Conservation (phyloP, 2,113 vertebrate genomes). For the Scatophagus argus region DNA sequence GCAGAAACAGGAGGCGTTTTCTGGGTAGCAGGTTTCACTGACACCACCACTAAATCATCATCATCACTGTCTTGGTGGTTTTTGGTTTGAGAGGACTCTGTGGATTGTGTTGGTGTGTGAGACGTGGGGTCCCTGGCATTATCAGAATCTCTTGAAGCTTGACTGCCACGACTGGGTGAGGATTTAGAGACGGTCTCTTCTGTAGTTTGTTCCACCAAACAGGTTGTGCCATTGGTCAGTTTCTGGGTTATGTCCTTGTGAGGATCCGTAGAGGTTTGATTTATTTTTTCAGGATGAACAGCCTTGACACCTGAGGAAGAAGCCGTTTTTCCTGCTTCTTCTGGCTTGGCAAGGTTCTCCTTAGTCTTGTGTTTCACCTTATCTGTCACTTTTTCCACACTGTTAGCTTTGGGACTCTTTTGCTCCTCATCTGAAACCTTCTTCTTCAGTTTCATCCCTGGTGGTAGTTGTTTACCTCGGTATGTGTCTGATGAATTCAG, state of each 20-base stretch:
- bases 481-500: constrained; percentile 36
- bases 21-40: constrained; percentile 70
- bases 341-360: not conserved
- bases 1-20: constrained; percentile 47
- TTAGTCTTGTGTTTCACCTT: not conserved
- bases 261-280: constrained; percentile 11
- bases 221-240: not conserved
- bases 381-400: not conserved
- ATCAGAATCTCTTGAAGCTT: not conserved
- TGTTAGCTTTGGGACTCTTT: not conserved
- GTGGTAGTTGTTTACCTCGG: constrained; percentile 65
- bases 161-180: not conserved
- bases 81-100: constrained; percentile 3
- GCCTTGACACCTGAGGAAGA: not conserved
- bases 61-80: constrained; percentile 43
- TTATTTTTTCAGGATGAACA: constrained; percentile 21
- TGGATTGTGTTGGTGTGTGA: not conserved
- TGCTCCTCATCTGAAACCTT: constrained; percentile 68
- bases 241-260: not conserved
- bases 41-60: constrained; percentile 71
- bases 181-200: constrained; percentile 7
- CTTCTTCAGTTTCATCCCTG: constrained; percentile 77
- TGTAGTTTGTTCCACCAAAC: not conserved
- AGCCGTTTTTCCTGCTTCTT: not conserved
- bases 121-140: not conserved